Conservation (phyloP, 2,888 invertebrate genomes). For the Scelioninae gen. 1 region DNA sequence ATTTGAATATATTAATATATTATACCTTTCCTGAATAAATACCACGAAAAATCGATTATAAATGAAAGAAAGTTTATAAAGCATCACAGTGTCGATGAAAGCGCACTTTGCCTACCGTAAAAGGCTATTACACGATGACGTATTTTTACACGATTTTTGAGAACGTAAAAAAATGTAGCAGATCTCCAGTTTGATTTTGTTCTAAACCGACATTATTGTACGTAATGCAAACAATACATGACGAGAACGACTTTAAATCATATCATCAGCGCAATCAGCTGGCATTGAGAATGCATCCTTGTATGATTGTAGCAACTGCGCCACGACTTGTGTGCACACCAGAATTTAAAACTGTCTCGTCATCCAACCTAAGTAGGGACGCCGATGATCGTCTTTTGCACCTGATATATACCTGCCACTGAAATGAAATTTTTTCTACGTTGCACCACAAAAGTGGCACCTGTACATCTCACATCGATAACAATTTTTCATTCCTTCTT, state of each 20-base stretch:
- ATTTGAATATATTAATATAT: no score
- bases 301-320: constrained; percentile 55
- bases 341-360: constrained; percentile 81
- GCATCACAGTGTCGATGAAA: not conserved
- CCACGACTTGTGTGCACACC: constrained; percentile 29
- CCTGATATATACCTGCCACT: constrained; percentile 80
- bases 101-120: not conserved
- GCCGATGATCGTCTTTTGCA: constrained; percentile 75
- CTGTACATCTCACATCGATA: constrained; percentile 58
- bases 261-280: constrained; percentile 36
- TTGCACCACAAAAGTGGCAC: constrained; percentile 68
- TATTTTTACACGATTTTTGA: constrained; percentile 13
- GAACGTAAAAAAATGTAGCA: constrained; percentile 2
- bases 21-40: not conserved
- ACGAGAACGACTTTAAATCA: constrained; percentile 23
- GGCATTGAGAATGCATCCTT: constrained; percentile 25
- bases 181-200: not conserved
- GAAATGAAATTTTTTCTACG: constrained; percentile 80
- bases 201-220: not conserved
- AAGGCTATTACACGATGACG: constrained; percentile 7
- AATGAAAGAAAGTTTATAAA: not conserved
- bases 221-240: constrained; percentile 17
- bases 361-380: constrained; percentile 82
- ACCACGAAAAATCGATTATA: not conserved
- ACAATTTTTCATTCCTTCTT: constrained; percentile 3